phyloP scores from a whole-genome alignment of 2,113 vertebrate genomes.

The Fregata magnificens region DNA sequence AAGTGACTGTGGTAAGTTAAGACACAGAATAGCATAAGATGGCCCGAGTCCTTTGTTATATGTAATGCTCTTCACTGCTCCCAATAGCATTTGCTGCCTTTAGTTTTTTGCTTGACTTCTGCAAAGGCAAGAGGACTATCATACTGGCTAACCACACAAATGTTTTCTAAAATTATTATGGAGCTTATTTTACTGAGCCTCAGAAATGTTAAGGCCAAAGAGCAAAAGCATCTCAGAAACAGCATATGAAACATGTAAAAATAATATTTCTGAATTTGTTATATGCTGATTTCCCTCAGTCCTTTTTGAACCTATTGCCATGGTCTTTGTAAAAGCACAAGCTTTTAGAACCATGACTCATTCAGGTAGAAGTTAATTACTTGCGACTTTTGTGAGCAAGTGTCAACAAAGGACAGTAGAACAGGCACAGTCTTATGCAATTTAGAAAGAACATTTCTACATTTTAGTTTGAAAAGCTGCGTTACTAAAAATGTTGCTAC shows the following conservation, averaged over 20 bases:
- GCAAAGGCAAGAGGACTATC: not conserved
- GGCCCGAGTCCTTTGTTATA: not conserved
- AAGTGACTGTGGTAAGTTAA: not conserved
- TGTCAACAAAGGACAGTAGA: slow-evolving; percentile 31
- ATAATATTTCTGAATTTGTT: not conserved
- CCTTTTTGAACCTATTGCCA: not conserved
- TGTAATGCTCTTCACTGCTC: not conserved
- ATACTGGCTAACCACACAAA: not conserved
- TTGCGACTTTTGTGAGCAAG: not conserved
- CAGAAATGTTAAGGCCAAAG: not conserved
- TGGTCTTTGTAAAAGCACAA: not conserved
- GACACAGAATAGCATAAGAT: not conserved
- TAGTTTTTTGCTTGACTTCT: not conserved
- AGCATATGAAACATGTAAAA: not conserved
- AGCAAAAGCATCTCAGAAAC: not conserved
- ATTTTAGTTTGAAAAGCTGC: slow-evolving; percentile 4
- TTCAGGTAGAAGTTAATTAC: slow-evolving; percentile 13
- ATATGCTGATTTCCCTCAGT: not conserved
- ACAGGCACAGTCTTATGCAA: not conserved
- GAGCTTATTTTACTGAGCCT: not conserved
- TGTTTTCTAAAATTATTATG: not conserved
- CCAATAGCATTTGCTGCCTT: not conserved
- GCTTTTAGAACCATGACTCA: slow-evolving; percentile 40
- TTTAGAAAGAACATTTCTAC: slow-evolving; percentile 15
- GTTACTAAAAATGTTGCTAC: slow-evolving; percentile 32